A percentile compares a stretch with the other conserved stretches of the same genome.
These are phyloP conservation scores for Anadara kagoshimensis DNA, from an alignment of 1,140 invertebrate species.

Conservation along the genomic window DNA sequence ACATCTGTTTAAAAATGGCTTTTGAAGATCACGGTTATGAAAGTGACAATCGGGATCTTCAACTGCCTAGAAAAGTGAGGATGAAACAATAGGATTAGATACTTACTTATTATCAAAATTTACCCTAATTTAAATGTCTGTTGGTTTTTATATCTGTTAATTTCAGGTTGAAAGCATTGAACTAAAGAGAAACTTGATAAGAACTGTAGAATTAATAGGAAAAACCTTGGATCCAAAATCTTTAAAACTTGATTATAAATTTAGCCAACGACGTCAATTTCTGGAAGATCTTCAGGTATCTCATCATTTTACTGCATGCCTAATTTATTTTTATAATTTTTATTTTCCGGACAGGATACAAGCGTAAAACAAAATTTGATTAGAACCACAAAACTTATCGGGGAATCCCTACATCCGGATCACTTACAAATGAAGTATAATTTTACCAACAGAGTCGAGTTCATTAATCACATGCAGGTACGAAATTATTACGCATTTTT, in stretches of 20 bases:
- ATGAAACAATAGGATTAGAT: too few relatives aligned
- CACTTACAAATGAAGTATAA: slow-evolving; percentile 70
- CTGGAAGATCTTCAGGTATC: slow-evolving; percentile 67
- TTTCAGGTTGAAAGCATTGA: slow-evolving; percentile 58
- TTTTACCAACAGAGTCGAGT: slow-evolving; percentile 70
- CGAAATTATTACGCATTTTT: not conserved
- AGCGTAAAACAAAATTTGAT: slow-evolving; percentile 74
- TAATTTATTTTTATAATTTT: not conserved
- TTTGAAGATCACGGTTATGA: too few relatives aligned
- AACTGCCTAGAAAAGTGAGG: too few relatives aligned
- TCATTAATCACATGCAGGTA: slow-evolving; percentile 73
- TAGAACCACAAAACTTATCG: slow-evolving; percentile 73
- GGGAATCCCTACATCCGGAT: slow-evolving; percentile 73
- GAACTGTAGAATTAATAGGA: slow-evolving; percentile 70
- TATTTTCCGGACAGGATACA: slow-evolving; percentile 67
- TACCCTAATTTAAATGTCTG: too few relatives aligned
- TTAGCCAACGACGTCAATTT: slow-evolving; percentile 61
- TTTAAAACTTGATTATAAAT: slow-evolving; percentile 52
- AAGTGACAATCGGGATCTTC: too few relatives aligned
- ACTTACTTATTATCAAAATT: too few relatives aligned
- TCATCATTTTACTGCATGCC: not conserved
- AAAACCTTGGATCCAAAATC: slow-evolving; percentile 67
- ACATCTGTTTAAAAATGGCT: too few relatives aligned
- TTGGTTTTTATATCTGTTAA: too few relatives aligned
- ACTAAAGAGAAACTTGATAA: slow-evolving; percentile 67